A percentile compares a stretch with the other conserved stretches of the same genome.
Conservation (phyloP, 2,888 invertebrate genomes). For the Emmelina monodactyla region DNA sequence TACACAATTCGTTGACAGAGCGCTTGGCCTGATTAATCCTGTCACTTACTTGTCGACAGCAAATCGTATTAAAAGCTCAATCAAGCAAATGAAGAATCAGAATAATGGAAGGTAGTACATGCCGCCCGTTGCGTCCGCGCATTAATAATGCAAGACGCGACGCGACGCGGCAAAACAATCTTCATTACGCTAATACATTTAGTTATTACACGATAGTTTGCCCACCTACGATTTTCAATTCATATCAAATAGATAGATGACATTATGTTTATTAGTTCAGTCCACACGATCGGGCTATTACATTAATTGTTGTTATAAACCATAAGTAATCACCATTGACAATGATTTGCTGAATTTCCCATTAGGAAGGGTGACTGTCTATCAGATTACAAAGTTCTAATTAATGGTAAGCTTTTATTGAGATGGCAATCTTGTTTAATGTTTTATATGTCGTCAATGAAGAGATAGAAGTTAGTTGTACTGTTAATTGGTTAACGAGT, state of each 20-base stretch:
- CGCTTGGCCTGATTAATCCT: conserved; percentile 53
- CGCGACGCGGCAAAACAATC: conserved; percentile 56
- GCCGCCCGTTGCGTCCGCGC: conserved; percentile 58
- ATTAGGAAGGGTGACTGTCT: conserved; percentile 15
- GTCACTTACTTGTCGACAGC: conserved; percentile 47
- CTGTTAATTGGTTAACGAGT: conserved; percentile 38
- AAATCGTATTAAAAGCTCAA: conserved; percentile 65
- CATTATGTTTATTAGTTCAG: conserved; percentile 4
- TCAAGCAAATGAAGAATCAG: conserved; percentile 66
- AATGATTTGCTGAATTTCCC: conserved; percentile 52
- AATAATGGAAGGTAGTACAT: conserved; percentile 56
- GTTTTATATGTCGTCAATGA: conserved; percentile 16
- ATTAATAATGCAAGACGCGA: conserved; percentile 59
- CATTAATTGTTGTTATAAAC: conserved; percentile 21
- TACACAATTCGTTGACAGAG: conserved; percentile 42
- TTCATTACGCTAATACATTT: conserved; percentile 53
- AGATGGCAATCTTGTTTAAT: neutral
- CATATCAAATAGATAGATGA: neutral
- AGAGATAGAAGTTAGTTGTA: conserved; percentile 35
- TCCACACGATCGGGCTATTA: conserved; percentile 15
- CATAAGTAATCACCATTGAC: conserved; percentile 39
- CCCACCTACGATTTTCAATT: neutral
- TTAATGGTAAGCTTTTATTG: neutral
- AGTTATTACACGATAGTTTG: neutral
- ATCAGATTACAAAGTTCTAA: neutral